Base-by-base conservation (phyloP, 2,797 vertebrate species). In the Onychomys arenicola region DNA sequence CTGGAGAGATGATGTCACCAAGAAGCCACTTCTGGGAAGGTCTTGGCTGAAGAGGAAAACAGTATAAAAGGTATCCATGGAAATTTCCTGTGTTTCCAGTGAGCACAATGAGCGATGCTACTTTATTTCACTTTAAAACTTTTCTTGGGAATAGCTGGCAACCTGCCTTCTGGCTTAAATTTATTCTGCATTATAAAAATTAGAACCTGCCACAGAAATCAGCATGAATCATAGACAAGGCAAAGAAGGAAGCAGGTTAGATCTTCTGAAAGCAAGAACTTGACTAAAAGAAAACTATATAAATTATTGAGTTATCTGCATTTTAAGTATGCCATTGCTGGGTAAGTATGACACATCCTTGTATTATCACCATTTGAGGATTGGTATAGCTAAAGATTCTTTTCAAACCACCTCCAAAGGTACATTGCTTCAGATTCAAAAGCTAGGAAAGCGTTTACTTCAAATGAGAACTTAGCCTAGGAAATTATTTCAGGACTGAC, bases 401-500 rank as follows among this genome's bases (percentile, higher is more conserved):
- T 93, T 96, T 80, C n/a, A 17, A 96, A 77, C 21, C 55, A 80
- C 59, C 73, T 75, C 43, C 88, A 89, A 83, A 92, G 89, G 49
- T 69, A n/a, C 29, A 55, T 85, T 65, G 21, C 84, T 92, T 3
- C 69, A 92, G 77, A 91, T 13, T 49, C 52, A 93, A 93, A 87
- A 89, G 14, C 85, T 96, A 89, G 29, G 69, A 91, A 84, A 21
- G 10, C 13, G 43, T 80, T 93, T 91, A n/a, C 67, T 94, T 93
- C 80, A 93, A 46, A 89, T 61, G 17, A 27, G 69, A 49, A 57
- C 40, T 73, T 90, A 95, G 3, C 9, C 46, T 52, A 17, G 52
- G 57, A 90, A 92, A 76, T 96, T 84, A 90, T 80, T 69, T 95
- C 84, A 89, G 34, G 59, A 81, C 93, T 89, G 37, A n/a, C n/a